Evolutionary conservation across 2,797 vertebrate genomes (phyloP).

Genomic region (Eupleurogrammus muticus): DNA sequence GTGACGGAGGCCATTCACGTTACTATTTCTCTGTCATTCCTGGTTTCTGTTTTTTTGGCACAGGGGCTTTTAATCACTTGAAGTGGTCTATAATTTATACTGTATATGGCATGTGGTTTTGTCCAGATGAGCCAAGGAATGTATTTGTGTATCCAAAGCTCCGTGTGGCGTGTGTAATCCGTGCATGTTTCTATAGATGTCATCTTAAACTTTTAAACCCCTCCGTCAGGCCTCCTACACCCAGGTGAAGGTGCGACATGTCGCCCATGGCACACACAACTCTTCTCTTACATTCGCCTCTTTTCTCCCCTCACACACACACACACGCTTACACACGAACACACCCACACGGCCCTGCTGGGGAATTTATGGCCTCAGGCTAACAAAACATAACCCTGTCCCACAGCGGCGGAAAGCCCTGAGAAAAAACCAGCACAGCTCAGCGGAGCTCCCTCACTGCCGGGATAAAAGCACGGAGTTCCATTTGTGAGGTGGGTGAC

Average conservation of each 20-base stretch:
- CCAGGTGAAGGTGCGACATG: slow-evolving; percentile 70
- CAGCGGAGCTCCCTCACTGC: slow-evolving; percentile 34
- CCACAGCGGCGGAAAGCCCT: slow-evolving; percentile 47
- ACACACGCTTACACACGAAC: slow-evolving; percentile 50
- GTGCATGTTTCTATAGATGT: not conserved
- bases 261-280: slow-evolving; percentile 30
- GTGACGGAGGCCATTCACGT: not conserved
- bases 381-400: slow-evolving; percentile 75
- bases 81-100: not conserved
- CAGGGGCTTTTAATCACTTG: slow-evolving; percentile 1
- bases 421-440: slow-evolving; percentile 49
- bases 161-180: not conserved
- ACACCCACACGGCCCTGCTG: slow-evolving; percentile 67
- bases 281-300: slow-evolving; percentile 17
- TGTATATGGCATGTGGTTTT: not conserved
- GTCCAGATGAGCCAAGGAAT: slow-evolving; percentile 13
- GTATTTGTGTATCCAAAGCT: slow-evolving; percentile 5
- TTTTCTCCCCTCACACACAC: slow-evolving; percentile 11
- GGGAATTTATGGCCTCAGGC: slow-evolving; percentile 83
- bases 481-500: slow-evolving; percentile 56
- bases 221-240: slow-evolving; percentile 54
- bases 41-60: not conserved
- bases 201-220: slow-evolving; percentile 33
- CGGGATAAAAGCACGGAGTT: slow-evolving; percentile 34
- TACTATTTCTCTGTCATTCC: not conserved